These are phyloP conservation scores for Indicator indicator DNA, from an alignment of 2,113 vertebrate species.

Conservation along the genomic window DNA sequence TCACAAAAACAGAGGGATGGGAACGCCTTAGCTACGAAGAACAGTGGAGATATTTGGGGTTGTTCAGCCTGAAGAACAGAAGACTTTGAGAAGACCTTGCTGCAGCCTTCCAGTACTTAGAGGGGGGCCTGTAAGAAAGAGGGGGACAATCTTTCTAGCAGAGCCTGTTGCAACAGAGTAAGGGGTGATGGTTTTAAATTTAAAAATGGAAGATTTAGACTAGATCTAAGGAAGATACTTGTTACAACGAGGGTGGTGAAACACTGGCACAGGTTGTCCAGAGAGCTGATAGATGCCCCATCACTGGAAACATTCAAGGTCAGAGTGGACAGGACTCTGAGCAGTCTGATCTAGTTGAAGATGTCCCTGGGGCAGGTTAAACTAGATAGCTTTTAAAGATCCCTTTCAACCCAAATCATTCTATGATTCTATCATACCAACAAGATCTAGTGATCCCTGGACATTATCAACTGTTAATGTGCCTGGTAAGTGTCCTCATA, in stretches of 20 bases:
- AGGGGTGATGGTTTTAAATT: neutral
- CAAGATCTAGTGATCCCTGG: neutral
- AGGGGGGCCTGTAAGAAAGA: neutral
- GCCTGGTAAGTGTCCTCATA: neutral
- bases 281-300: neutral
- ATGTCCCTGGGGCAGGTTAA: neutral
- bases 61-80: neutral
- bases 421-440: neutral
- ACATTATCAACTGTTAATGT: neutral
- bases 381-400: neutral
- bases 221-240: neutral
- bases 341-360: neutral
- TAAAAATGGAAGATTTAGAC: neutral
- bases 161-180: neutral
- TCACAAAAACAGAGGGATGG: neutral
- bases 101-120: neutral
- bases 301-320: neutral
- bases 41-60: neutral
- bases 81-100: neutral
- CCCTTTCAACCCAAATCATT: neutral
- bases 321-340: neutral
- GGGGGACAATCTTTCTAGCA: neutral
- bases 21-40: neutral
- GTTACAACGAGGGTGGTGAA: neutral
- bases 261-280: neutral